A percentile compares a stretch with the other conserved stretches of the same genome.
Evolutionary conservation across 1,140 invertebrate genomes (phyloP).

Genomic region (Diprion similis): DNA sequence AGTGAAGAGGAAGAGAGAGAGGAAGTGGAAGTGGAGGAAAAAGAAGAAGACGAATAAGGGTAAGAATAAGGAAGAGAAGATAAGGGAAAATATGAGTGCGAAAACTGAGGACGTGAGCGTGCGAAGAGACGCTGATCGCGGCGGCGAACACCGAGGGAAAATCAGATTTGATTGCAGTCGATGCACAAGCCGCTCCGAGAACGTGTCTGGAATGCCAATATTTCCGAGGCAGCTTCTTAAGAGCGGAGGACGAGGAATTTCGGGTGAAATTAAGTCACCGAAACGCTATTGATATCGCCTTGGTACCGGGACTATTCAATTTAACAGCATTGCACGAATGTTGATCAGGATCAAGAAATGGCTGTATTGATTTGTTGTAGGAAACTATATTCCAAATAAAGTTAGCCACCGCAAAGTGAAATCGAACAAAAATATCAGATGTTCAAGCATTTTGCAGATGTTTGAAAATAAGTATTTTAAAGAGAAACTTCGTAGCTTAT

Average conservation of each 20-base stretch:
- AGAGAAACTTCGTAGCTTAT: too few relatives aligned
- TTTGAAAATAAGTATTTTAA: too few relatives aligned
- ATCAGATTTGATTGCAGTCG: slow-evolving; percentile 17
- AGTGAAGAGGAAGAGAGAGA: background rate
- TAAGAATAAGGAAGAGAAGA: background rate
- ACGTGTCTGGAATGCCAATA: slow-evolving; percentile 14
- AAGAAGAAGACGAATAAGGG: background rate
- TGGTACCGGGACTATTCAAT: too few relatives aligned
- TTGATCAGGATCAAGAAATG: too few relatives aligned
- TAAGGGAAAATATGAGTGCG: background rate
- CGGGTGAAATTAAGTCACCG: background rate
- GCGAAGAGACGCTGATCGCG: slow-evolving; percentile 24
- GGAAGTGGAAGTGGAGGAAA: background rate
- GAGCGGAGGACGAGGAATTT: background rate
- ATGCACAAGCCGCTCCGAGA: background rate
- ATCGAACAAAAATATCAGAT: too few relatives aligned
- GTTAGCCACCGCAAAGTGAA: too few relatives aligned
- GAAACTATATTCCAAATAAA: too few relatives aligned
- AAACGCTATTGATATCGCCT: too few relatives aligned
- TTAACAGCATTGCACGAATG: too few relatives aligned
- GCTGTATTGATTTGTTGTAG: too few relatives aligned
- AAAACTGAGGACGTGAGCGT: slow-evolving; percentile 11
- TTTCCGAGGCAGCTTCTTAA: background rate
- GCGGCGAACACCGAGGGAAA: slow-evolving; percentile 7
- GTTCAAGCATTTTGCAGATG: too few relatives aligned